Percentiles rank a stretch among this genome's conserved stretches.
These are phyloP conservation scores for Drosophila mercatorum DNA, from an alignment of 2,888 invertebrate genomes.

Conservation along the genomic window DNA sequence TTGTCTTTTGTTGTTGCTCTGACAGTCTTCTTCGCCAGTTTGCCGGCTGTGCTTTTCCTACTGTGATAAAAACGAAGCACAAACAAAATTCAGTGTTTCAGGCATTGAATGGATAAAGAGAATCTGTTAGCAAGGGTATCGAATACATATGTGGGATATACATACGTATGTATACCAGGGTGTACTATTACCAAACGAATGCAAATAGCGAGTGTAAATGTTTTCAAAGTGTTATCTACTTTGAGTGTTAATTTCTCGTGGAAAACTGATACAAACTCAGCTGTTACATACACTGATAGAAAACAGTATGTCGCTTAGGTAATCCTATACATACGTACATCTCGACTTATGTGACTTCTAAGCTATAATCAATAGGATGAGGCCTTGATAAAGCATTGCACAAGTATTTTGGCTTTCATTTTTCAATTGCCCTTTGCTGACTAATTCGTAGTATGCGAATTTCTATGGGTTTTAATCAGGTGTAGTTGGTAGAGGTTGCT, in stretches of 20 bases:
- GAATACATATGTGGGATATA: neutral
- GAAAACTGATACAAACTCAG: slow-evolving; percentile 14
- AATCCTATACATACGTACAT: slow-evolving; percentile 2
- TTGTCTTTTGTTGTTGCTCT: slow-evolving; percentile 33
- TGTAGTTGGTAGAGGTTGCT: slow-evolving; percentile 9
- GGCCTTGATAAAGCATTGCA: slow-evolving; percentile 51
- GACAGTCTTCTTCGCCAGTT: slow-evolving; percentile 22
- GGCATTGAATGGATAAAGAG: slow-evolving; percentile 16
- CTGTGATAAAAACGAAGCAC: slow-evolving; percentile 11
- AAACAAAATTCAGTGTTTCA: slow-evolving; percentile 11
- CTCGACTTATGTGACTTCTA: slow-evolving; percentile 1
- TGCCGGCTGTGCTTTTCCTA: slow-evolving; percentile 42
- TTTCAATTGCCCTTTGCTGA: slow-evolving; percentile 13
- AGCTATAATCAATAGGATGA: slow-evolving; percentile 61
- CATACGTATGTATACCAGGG: slow-evolving; percentile 3
- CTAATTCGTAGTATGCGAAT: slow-evolving; percentile 35
- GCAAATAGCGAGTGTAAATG: slow-evolving; percentile 15
- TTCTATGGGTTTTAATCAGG: slow-evolving; percentile 66
- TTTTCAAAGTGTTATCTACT: slow-evolving; percentile 6
- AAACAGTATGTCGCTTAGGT: slow-evolving; percentile 1
- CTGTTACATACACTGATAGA: slow-evolving; percentile 6
- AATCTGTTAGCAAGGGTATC: slow-evolving; percentile 7
- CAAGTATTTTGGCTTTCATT: slow-evolving; percentile 29
- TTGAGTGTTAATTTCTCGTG: neutral
- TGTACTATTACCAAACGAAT: slow-evolving; percentile 23